These are phyloP conservation scores for Calliopsis andreniformis DNA, from an alignment of 1,140 invertebrate species.

Conservation along the genomic window DNA sequence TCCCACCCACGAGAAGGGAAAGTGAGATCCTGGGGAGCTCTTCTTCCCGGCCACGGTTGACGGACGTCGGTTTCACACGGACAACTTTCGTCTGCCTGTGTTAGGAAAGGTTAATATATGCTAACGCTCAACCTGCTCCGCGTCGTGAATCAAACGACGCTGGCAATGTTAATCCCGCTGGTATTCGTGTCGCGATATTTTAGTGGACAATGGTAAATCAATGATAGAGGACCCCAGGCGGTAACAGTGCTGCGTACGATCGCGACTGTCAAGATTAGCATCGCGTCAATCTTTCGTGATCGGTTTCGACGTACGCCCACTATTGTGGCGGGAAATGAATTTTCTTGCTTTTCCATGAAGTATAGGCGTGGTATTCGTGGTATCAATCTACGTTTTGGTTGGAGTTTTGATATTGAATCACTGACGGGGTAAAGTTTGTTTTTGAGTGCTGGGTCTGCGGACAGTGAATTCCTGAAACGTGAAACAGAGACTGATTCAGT, in stretches of 20 bases:
- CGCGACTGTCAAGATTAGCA: not conserved
- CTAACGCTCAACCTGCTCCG: slow-evolving; percentile 47
- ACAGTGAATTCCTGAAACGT: too few relatives aligned
- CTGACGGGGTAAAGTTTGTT: too few relatives aligned
- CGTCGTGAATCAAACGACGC: slow-evolving; percentile 46
- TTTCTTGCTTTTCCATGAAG: too few relatives aligned
- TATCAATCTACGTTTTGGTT: too few relatives aligned
- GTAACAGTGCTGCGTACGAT: not conserved
- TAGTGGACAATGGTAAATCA: slow-evolving; percentile 61
- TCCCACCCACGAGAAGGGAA: slow-evolving; percentile 66
- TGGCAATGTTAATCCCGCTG: slow-evolving; percentile 49
- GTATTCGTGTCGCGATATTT: slow-evolving; percentile 64
- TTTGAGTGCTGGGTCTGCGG: too few relatives aligned
- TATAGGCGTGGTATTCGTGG: too few relatives aligned
- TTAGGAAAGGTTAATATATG: slow-evolving; percentile 66
- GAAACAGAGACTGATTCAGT: too few relatives aligned
- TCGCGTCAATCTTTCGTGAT: not conserved
- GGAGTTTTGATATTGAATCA: too few relatives aligned
- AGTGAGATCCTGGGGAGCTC: slow-evolving; percentile 51
- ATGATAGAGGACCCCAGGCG: not conserved
- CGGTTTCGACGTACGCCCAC: too few relatives aligned
- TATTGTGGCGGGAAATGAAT: too few relatives aligned
- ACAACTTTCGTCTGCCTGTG: not conserved
- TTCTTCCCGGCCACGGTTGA: slow-evolving; percentile 29
- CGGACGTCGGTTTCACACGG: not conserved